Conservation (phyloP, 2,888 invertebrate species). For the Nasonia oneida region DNA sequence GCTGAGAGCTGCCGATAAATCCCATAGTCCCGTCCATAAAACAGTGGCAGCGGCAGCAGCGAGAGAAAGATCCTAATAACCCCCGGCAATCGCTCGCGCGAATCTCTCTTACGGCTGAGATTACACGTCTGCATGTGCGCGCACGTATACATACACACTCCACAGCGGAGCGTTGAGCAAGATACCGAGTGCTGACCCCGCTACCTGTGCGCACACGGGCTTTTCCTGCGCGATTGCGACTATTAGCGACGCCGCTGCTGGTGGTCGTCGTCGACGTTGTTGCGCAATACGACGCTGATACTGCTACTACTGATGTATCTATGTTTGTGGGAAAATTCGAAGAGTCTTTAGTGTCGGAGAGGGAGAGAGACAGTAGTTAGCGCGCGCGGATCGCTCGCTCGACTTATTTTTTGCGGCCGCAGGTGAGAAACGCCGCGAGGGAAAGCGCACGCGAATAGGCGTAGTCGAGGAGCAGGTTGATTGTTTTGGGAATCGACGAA, state of each 20-base stretch:
- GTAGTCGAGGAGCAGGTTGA: background rate
- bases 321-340: constrained; percentile 7
- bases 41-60: background rate
- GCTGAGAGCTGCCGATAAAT: background rate
- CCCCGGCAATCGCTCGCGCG: constrained; percentile 15
- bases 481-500: constrained; percentile 13
- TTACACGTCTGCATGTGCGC: background rate
- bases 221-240: constrained; percentile 21
- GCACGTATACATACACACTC: background rate
- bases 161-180: background rate
- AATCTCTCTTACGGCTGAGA: background rate
- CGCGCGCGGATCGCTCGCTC: background rate
- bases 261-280: background rate
- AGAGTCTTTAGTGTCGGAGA: background rate
- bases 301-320: background rate
- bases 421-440: background rate
- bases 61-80: constrained; percentile 5
- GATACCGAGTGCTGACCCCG: constrained; percentile 14
- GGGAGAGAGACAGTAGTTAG: background rate
- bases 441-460: background rate
- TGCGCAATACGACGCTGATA: constrained; percentile 6
- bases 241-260: background rate
- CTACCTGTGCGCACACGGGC: background rate
- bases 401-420: background rate
- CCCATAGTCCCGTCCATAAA: background rate